Evolutionary conservation across 2,113 vertebrate genomes (phyloP).

Genomic region (Tichodroma muraria): DNA sequence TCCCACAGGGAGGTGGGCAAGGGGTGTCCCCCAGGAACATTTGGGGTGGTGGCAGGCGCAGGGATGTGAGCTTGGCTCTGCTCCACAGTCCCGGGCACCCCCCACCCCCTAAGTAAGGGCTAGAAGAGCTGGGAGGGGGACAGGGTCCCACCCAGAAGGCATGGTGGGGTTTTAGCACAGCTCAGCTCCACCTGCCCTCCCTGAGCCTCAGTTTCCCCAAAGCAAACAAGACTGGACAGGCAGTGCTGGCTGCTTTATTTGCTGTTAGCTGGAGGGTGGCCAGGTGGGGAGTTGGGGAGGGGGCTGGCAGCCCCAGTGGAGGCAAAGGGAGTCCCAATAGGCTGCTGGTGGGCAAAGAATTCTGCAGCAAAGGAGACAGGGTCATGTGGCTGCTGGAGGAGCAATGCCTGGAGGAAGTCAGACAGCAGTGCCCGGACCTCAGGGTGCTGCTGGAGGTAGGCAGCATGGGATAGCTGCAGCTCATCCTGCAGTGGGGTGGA

Average conservation of each 20-base stretch:
- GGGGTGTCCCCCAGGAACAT: neutral
- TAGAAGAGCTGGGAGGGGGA: neutral
- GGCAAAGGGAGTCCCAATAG: neutral
- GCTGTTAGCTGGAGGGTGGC: accelerated
- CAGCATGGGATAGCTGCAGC: slow-evolving; percentile 72
- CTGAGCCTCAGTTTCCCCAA: neutral
- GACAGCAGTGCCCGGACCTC: slow-evolving; percentile 78
- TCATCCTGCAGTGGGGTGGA: slow-evolving; percentile 70
- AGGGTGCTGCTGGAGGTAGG: slow-evolving; percentile 81
- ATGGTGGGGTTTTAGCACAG: neutral
- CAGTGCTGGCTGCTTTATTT: neutral
- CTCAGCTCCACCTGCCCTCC: neutral
- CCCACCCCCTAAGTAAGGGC: neutral
- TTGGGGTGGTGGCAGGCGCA: neutral
- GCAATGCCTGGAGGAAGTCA: slow-evolving; percentile 87
- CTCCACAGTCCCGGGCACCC: too few relatives aligned
- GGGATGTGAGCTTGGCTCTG: neutral
- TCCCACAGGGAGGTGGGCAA: neutral
- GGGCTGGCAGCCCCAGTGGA: neutral
- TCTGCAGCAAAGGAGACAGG: slow-evolving; percentile 78
- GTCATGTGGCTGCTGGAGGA: slow-evolving; percentile 83
- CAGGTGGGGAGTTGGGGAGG: neutral
- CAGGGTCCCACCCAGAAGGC: neutral
- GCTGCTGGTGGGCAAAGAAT: slow-evolving; percentile 69
- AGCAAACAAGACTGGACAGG: neutral